Evolutionary conservation across 2,113 vertebrate species (phyloP).

Genomic region (Dicentrarchus labrax): DNA sequence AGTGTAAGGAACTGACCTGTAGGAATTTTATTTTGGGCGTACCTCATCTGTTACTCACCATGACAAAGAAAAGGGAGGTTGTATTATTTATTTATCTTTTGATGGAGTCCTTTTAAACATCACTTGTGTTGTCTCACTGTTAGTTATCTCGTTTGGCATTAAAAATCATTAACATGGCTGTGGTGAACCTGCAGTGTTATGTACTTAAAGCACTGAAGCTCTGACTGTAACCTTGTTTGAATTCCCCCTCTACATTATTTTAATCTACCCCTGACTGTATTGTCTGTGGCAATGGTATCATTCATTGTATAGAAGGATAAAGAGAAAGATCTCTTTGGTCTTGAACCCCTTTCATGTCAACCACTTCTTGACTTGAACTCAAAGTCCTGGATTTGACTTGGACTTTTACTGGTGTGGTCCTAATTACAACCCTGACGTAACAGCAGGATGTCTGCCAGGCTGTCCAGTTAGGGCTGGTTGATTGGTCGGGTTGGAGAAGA

Average conservation of each 20-base stretch:
- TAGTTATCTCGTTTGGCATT: not conserved
- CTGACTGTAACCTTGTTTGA: not conserved
- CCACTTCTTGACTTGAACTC: not conserved
- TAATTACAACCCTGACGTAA: slow-evolving; percentile 39
- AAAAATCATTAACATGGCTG: not conserved
- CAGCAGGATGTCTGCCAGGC: slow-evolving; percentile 26
- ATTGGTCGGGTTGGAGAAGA: slow-evolving; percentile 19
- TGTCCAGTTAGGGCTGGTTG: slow-evolving; percentile 18
- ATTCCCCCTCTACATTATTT: not conserved
- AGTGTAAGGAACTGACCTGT: not conserved
- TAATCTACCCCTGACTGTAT: not conserved
- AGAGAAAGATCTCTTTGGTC: not conserved
- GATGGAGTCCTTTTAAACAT: not conserved
- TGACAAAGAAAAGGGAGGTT: not conserved
- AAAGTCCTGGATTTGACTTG: slow-evolving; percentile 7
- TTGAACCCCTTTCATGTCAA: not conserved
- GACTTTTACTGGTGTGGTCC: not conserved
- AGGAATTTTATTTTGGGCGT: not conserved
- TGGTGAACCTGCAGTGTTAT: not conserved
- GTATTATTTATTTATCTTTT: not conserved
- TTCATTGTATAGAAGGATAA: not conserved
- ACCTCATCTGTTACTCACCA: not conserved
- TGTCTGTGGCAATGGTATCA: not conserved
- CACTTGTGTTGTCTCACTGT: not conserved
- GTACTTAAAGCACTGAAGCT: not conserved